A percentile compares a stretch with the other conserved stretches of the same genome.
phyloP scores from a whole-genome alignment of 2,113 vertebrate genomes.

The Gallinago paraguaiae region DNA sequence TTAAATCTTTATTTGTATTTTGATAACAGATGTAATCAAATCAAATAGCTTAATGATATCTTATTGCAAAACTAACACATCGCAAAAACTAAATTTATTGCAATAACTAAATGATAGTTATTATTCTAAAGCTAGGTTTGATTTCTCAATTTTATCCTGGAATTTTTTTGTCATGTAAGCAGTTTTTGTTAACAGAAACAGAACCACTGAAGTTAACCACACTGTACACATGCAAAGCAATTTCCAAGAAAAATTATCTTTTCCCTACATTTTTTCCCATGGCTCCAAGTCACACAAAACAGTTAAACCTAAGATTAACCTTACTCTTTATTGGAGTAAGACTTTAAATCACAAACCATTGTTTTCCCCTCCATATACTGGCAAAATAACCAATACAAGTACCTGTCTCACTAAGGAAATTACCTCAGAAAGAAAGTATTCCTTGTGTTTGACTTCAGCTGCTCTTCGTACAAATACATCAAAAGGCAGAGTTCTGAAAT shows the following conservation, averaged over 20 bases:
- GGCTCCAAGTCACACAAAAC: background rate
- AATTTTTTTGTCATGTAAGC: background rate
- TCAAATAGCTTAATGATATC: background rate
- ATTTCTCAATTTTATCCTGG: background rate
- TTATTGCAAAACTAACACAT: background rate
- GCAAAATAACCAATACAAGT: background rate
- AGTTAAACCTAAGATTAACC: background rate
- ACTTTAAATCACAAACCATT: background rate
- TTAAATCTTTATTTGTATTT: background rate
- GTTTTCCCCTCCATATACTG: background rate
- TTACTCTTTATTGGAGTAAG: background rate
- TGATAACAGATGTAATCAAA: background rate
- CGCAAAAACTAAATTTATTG: too few species aligned
- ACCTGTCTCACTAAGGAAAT: background rate
- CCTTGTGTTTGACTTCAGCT: constrained; percentile 85
- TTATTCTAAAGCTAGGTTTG: background rate
- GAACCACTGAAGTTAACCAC: background rate
- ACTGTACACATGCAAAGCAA: background rate
- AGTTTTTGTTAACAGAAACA: background rate
- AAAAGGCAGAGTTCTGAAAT: constrained; percentile 90
- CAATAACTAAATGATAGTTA: background rate
- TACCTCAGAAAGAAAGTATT: constrained; percentile 93
- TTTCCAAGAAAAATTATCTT: background rate
- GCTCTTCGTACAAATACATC: constrained; percentile 87
- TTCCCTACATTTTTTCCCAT: background rate